Evolutionary conservation across 2,888 invertebrate genomes (phyloP).

Genomic region (Encarsia formosa): DNA sequence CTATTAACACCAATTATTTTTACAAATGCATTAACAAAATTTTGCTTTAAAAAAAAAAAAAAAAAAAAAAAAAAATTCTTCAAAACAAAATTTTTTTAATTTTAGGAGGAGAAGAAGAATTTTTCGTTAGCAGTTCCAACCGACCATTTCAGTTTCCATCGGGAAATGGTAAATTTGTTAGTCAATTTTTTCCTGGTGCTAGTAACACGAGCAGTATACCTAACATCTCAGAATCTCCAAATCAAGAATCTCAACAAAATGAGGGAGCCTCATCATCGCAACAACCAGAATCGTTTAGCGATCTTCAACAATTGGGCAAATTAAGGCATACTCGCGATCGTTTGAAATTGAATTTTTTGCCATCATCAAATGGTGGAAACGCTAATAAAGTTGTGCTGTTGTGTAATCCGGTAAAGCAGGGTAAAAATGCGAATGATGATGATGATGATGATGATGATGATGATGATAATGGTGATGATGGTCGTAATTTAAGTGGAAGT

Average conservation of each 20-base stretch:
- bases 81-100: too few relatives aligned
- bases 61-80: too few relatives aligned
- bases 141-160: conserved; percentile 63
- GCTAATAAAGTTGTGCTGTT: conserved; percentile 12
- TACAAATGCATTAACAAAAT: too few relatives aligned
- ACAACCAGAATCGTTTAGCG: conserved; percentile 31
- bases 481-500: background rate
- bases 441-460: conserved; percentile 23
- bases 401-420: conserved; percentile 26
- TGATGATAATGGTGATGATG: conserved; percentile 24
- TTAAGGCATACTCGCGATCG: conserved; percentile 68
- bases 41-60: too few relatives aligned
- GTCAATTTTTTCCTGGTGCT: conserved; percentile 71
- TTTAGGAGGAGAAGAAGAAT: conserved; percentile 60
- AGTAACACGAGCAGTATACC: conserved; percentile 29
- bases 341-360: conserved; percentile 66
- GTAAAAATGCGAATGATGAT: conserved; percentile 22
- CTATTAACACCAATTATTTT: too few relatives aligned
- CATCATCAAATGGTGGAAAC: conserved; percentile 22
- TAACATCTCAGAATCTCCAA: conserved; percentile 11
- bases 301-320: conserved; percentile 58
- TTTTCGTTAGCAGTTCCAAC: conserved; percentile 70
- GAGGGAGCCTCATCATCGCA: conserved; percentile 24
- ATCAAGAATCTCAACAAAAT: conserved; percentile 24
- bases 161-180: conserved; percentile 55